A percentile compares a stretch with the other conserved stretches of the same genome.
phyloP scores from a whole-genome alignment of 2,888 invertebrate species.

The Caenorhabditis sp. region DNA sequence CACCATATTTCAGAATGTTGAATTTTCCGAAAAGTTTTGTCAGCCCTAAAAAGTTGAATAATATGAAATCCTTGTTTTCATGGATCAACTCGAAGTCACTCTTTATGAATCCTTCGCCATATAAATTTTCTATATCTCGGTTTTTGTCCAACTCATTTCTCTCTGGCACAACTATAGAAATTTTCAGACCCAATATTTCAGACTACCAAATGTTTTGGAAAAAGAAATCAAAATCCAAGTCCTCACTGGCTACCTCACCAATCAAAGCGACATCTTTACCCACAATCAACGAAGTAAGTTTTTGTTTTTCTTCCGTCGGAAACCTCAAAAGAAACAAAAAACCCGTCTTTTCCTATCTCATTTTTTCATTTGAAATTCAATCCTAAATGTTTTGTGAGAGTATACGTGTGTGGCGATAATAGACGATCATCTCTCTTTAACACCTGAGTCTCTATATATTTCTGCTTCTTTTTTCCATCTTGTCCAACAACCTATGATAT shows the following conservation, averaged over 20 bases:
- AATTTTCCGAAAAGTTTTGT: too few relatives aligned
- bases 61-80: too few relatives aligned
- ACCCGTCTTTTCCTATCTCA: slow-evolving; percentile 29
- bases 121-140: too few relatives aligned
- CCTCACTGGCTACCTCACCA: slow-evolving; percentile 8
- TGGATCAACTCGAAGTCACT: too few relatives aligned
- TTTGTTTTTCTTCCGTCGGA: slow-evolving; percentile 14
- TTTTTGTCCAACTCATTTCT: too few relatives aligned
- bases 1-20: too few relatives aligned
- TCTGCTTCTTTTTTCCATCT: neutral
- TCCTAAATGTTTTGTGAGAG: slow-evolving; percentile 54
- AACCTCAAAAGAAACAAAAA: slow-evolving; percentile 27
- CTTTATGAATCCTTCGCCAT: too few relatives aligned
- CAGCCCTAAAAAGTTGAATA: too few relatives aligned
- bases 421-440: slow-evolving; percentile 41
- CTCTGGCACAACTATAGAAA: too few relatives aligned
- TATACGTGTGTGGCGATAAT: slow-evolving; percentile 52
- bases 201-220: slow-evolving; percentile 60
- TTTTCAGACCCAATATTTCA: too few relatives aligned
- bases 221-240: slow-evolving; percentile 53
- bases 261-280: slow-evolving; percentile 54
- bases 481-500: slow-evolving; percentile 42
- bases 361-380: slow-evolving; percentile 48
- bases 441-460: slow-evolving; percentile 35
- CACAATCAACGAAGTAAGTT: slow-evolving; percentile 52